These are phyloP conservation scores for Lepus timidus DNA, from an alignment of 2,113 vertebrate species.

Conservation along the genomic window DNA sequence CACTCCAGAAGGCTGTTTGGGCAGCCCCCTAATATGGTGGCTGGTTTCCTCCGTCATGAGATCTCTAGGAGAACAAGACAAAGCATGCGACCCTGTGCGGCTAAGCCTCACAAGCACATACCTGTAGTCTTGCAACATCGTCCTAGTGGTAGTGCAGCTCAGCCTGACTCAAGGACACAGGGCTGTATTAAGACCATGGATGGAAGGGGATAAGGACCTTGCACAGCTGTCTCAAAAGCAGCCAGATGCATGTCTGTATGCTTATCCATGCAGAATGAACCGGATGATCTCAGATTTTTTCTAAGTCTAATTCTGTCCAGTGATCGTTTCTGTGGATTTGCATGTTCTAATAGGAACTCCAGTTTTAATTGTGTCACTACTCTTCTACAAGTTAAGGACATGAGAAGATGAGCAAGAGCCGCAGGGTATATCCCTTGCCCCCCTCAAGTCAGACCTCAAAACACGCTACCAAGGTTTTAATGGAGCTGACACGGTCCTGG, in stretches of 20 bases:
- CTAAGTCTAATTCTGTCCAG: neutral
- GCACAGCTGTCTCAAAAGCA: neutral
- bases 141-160: neutral
- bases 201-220: neutral
- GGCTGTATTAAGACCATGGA: neutral
- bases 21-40: neutral
- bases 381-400: neutral
- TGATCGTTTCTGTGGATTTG: neutral
- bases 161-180: neutral
- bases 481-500: neutral
- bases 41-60: neutral
- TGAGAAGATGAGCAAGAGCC: neutral
- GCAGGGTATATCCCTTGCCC: neutral
- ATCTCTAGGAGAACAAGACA: neutral
- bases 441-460: slow-evolving; percentile 17
- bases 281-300: slow-evolving; percentile 3
- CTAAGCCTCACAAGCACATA: neutral
- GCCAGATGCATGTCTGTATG: neutral
- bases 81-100: neutral
- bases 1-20: neutral
- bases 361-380: neutral
- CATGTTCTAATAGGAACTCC: neutral
- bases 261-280: neutral
- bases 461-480: neutral
- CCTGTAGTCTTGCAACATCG: neutral